phyloP scores from a whole-genome alignment of 2,113 vertebrate genomes.

The Prietella phreatophila region DNA sequence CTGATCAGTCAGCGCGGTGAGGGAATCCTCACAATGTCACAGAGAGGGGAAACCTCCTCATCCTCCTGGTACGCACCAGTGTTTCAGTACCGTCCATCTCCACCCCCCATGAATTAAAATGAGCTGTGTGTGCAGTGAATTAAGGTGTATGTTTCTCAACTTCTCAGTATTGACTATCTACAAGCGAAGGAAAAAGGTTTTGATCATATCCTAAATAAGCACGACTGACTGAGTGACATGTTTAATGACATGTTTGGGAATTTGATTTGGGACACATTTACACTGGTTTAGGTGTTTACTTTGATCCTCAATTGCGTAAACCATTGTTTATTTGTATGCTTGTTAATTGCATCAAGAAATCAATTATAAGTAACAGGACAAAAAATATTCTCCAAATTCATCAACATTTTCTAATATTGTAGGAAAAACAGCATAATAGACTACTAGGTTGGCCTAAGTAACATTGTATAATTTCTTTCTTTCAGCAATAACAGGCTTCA shows the following conservation, averaged over 20 bases:
- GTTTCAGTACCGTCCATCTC: background rate
- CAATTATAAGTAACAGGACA: background rate
- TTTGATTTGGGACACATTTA: background rate
- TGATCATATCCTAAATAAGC: background rate
- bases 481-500: background rate
- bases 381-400: background rate
- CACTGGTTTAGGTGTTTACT: background rate
- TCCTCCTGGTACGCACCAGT: background rate
- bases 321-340: background rate
- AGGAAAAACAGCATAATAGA: background rate
- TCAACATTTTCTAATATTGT: background rate
- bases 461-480: background rate
- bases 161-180: background rate
- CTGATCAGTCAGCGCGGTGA: background rate
- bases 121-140: background rate
- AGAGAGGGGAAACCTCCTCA: background rate
- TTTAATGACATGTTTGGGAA: background rate
- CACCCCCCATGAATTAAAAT: background rate
- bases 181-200: background rate
- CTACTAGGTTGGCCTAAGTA: background rate
- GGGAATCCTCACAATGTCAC: constrained; percentile 25
- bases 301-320: background rate
- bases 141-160: background rate
- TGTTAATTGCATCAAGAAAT: background rate
- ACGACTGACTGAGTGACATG: background rate